Evolutionary conservation across 2,113 vertebrate genomes (phyloP).

Genomic region (Microcebus ravelobensis): DNA sequence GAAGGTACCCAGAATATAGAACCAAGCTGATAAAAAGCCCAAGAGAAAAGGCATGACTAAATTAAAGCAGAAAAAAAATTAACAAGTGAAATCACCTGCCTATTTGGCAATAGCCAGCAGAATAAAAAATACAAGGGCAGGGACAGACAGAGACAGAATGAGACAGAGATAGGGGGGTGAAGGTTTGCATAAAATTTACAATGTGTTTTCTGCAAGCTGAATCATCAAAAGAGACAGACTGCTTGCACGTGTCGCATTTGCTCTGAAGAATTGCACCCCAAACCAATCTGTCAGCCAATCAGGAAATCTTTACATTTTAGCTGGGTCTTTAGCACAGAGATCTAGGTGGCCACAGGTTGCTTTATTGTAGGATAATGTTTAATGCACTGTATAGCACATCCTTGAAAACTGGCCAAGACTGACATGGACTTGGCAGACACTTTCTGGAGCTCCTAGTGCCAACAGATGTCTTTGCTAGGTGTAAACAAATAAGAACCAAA

Average conservation of each 20-base stretch:
- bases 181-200: conserved; percentile 25
- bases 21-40: background rate
- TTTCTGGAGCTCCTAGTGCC: conserved; percentile 68
- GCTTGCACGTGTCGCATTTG: conserved; percentile 25
- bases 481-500: conserved; percentile 79
- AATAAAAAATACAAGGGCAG: background rate
- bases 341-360: background rate
- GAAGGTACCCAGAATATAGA: background rate
- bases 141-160: background rate
- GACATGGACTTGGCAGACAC: conserved; percentile 71
- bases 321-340: background rate
- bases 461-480: conserved; percentile 79
- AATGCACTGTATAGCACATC: conserved; percentile 50
- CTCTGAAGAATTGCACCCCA: conserved; percentile 49
- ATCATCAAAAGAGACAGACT: conserved; percentile 46
- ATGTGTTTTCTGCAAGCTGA: conserved; percentile 42
- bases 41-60: background rate
- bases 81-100: background rate
- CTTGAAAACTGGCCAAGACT: conserved; percentile 67
- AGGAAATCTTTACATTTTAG: conserved; percentile 58
- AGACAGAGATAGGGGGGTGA: background rate
- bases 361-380: conserved; percentile 49
- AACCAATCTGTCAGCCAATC: conserved; percentile 50
- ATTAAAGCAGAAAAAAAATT: background rate
- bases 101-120: background rate